Evolutionary conservation across 2,797 vertebrate species (phyloP), one percentile per base, ranked within the genome.

Genomic region (Botia kubotai): DNA sequence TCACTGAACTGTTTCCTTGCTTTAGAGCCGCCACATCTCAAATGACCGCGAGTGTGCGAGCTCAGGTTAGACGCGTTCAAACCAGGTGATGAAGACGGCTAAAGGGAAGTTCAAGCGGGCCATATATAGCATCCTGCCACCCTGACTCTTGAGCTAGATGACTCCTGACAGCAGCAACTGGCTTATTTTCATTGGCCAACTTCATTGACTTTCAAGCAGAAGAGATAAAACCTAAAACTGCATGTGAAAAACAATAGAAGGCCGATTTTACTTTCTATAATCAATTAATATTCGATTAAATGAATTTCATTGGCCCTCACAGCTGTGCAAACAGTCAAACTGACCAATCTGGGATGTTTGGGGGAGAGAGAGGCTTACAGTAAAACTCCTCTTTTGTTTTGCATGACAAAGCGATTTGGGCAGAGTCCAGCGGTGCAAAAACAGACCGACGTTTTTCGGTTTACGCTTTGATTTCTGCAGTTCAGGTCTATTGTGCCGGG

Each of bases 1-100:
- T 72, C 72, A 73, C 81, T 86, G 81, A 85, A 81, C 83, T 71
- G 76, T 72, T 79, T 86, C 76, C 72, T 86, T 53, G 72, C 55
- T 53, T 82, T 85, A 81, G 70, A 66, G 21, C 67, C 48, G 57
- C 50, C 16, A 65, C 39, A 13, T 53, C 75, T 80, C 29, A 36
- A 73, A 63, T 2, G 29, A 55, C 67, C 57, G 39, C 21, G 13
- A 39, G 33, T 33, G 33, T 33, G 33, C 3, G 19, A 39, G n/a
- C 46, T n/a, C 48, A 65, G 77, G 77, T 71, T 79, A 63, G 77
- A 72, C 29, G 33, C 19, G 63, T 21, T 23, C 19, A 68, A n/a
- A 21, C 17, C 4, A 8, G 1, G n/a, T 39, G 14, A 71, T 72
- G 33, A 65, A 53, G 77, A 39, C 5, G 46, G 68, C 57, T 72